A percentile compares a stretch with the other conserved stretches of the same genome.
Conservation (phyloP, 2,797 vertebrate species). For the Phoeniculus purpureus region DNA sequence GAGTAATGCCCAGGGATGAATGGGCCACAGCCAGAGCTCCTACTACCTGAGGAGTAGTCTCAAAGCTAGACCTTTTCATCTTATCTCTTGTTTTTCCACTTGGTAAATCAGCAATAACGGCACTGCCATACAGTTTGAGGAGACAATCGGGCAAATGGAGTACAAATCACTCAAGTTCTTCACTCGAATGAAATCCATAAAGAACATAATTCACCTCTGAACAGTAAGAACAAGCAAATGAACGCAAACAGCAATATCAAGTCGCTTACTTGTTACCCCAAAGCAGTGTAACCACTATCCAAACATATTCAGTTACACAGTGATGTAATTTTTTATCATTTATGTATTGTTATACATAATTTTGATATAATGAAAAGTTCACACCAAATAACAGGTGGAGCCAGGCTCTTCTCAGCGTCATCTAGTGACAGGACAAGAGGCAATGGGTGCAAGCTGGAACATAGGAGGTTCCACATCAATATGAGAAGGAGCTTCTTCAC, state of each 20-base stretch:
- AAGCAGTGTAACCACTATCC: not conserved
- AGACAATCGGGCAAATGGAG: not conserved
- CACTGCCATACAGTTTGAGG: not conserved
- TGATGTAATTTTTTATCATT: not conserved
- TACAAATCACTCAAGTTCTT: not conserved
- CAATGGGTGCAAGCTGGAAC: too few species aligned
- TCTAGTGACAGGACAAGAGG: too few species aligned
- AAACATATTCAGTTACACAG: not conserved
- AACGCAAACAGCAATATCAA: not conserved
- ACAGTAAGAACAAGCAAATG: not conserved
- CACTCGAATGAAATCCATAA: not conserved
- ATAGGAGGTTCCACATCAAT: too few species aligned
- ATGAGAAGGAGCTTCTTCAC: too few species aligned
- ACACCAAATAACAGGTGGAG: not conserved
- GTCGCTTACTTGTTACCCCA: not conserved
- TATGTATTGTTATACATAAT: not conserved
- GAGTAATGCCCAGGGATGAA: not conserved
- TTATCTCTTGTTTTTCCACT: not conserved
- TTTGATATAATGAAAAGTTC: not conserved
- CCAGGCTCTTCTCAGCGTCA: too few species aligned
- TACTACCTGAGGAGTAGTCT: not conserved
- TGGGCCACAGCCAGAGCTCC: not conserved
- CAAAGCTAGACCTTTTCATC: not conserved
- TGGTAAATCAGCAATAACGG: not conserved
- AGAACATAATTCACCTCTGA: not conserved